Conservation (phyloP, 2,888 invertebrate genomes). For the Desoria tigrina region DNA sequence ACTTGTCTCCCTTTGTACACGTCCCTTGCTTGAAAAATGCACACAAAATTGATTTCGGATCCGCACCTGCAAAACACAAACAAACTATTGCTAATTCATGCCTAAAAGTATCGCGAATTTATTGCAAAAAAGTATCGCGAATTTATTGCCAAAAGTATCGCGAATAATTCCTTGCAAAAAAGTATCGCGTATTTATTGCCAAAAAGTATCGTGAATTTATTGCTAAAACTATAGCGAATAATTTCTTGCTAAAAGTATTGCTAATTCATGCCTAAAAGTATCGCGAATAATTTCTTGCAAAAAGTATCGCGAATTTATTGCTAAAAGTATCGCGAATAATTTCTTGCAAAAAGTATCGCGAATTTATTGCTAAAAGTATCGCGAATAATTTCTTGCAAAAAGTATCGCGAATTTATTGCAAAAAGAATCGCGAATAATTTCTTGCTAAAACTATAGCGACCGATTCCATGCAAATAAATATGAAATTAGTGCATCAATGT, state of each 20-base stretch:
- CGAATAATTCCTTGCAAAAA: too few species aligned
- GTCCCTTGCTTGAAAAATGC: conserved; percentile 97
- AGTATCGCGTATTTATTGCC: conserved; percentile 14
- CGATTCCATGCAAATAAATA: too few species aligned
- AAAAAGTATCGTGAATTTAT: neutral
- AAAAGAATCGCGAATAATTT: too few species aligned
- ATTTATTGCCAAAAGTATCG: too few species aligned
- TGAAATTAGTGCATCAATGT: too few species aligned
- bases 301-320: neutral
- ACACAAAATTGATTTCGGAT: conserved; percentile 97
- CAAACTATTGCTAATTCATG: too few species aligned
- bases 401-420: neutral
- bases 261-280: neutral
- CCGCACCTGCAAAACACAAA: conserved; percentile 86
- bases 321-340: neutral
- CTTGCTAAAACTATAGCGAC: too few species aligned
- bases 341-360: too few species aligned
- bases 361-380: neutral
- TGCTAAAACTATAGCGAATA: neutral
- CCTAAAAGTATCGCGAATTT: too few species aligned
- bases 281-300: too few species aligned
- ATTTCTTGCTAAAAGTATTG: neutral
- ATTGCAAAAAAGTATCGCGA: too few species aligned
- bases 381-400: too few species aligned
- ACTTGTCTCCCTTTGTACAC: conserved; percentile 94